These are phyloP conservation scores for Arctopsyche grandis DNA, from an alignment of 1,140 invertebrate species.

Conservation along the genomic window DNA sequence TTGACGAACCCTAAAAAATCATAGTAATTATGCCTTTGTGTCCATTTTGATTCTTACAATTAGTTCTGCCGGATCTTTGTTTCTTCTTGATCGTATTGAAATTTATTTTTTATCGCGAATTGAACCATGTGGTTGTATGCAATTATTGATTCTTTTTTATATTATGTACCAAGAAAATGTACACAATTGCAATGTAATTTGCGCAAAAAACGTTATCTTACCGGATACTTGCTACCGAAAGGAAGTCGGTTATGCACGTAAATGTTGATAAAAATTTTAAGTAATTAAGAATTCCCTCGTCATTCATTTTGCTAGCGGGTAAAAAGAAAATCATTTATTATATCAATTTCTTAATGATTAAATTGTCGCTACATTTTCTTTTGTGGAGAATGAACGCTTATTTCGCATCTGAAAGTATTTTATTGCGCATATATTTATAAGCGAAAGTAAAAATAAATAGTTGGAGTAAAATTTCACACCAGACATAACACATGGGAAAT, in stretches of 20 bases:
- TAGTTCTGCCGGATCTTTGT: neutral
- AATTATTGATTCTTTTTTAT: too few relatives aligned
- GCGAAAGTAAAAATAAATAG: neutral
- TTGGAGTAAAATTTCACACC: neutral
- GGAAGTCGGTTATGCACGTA: too few relatives aligned
- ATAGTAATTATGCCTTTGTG: neutral
- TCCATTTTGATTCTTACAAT: neutral
- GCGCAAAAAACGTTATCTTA: neutral
- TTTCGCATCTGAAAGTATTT: neutral
- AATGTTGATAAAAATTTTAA: too few relatives aligned
- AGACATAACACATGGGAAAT: neutral
- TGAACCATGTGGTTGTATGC: too few relatives aligned
- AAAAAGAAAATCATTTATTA: too few relatives aligned
- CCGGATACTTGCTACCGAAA: neutral
- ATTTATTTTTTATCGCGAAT: too few relatives aligned
- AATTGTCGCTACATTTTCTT: neutral
- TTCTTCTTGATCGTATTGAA: neutral
- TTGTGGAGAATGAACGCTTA: neutral
- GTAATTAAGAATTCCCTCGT: too few relatives aligned
- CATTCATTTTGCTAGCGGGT: too few relatives aligned
- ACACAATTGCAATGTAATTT: too few relatives aligned
- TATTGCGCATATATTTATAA: neutral
- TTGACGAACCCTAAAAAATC: conserved; percentile 5
- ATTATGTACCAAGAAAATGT: too few relatives aligned
- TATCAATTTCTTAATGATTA: too few relatives aligned